Conservation (phyloP, 64 coral and sea anemone genomes). For the Trachythela sp. region DNA sequence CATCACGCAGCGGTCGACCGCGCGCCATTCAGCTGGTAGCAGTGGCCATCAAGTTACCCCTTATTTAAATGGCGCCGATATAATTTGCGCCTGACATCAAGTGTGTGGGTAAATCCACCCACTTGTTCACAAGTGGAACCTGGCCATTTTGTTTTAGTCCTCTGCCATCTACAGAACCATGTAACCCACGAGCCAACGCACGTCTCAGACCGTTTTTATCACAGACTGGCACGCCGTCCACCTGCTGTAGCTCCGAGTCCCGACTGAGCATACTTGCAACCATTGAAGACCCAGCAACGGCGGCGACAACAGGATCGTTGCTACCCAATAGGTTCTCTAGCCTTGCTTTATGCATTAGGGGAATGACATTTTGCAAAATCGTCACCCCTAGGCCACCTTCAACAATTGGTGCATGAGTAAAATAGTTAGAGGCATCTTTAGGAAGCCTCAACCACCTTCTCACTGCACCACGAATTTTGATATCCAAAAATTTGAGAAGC, state of each 20-base stretch:
- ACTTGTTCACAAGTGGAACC: not conserved
- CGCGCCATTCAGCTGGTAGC: not conserved
- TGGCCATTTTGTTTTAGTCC: not conserved
- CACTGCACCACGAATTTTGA: not conserved
- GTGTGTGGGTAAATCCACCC: not conserved
- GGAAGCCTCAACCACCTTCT: constrained; percentile 30
- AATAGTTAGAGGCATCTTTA: constrained; percentile 28
- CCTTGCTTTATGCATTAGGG: not conserved
- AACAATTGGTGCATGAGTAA: constrained; percentile 11
- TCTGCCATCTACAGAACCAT: not conserved
- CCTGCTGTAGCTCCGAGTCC: not conserved
- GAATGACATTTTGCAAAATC: not conserved
- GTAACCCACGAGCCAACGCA: not conserved
- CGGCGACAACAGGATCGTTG: not conserved
- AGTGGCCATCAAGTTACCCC: constrained; percentile 22
- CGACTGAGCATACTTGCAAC: not conserved
- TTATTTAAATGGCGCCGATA: constrained; percentile 29
- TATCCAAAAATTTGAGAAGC: constrained; percentile 28
- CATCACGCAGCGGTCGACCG: not conserved
- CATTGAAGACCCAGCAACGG: not conserved
- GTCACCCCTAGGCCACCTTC: constrained; percentile 15
- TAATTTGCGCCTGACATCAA: not conserved
- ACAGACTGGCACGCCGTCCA: not conserved
- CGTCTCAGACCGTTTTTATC: not conserved
- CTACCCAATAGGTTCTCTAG: not conserved